Evolutionary conservation across 2,888 invertebrate species (phyloP).

Genomic region (Bellardia pandia): DNA sequence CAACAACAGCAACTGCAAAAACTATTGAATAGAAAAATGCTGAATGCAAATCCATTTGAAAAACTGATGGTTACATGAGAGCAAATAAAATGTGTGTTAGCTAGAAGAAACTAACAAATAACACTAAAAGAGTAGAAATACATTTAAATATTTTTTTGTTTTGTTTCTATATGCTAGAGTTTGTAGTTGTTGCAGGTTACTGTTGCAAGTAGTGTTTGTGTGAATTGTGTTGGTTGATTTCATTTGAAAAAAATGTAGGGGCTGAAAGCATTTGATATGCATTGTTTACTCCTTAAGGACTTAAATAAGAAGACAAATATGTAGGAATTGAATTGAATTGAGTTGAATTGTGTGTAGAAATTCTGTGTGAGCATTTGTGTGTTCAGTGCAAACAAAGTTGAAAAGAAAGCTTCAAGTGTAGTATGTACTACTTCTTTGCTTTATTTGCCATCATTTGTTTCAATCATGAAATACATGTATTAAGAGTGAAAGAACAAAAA

Average conservation of each 20-base stretch:
- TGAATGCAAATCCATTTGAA: conserved; percentile 38
- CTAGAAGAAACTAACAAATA: background rate
- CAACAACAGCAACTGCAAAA: conserved; percentile 10
- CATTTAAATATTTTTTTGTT: conserved; percentile 29
- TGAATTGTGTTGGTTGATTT: conserved; percentile 53
- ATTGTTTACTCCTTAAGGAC: conserved; percentile 63
- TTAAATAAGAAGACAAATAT: conserved; percentile 58
- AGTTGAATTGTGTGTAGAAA: too few relatives aligned
- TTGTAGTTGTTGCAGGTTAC: conserved; percentile 14
- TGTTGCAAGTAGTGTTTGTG: conserved; percentile 10
- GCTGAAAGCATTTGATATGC: conserved; percentile 57
- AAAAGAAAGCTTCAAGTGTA: background rate
- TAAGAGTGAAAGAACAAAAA: background rate
- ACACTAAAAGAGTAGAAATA: background rate
- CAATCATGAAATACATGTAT: conserved; percentile 54
- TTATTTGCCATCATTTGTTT: conserved; percentile 65
- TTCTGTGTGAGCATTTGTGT: background rate
- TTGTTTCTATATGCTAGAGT: background rate
- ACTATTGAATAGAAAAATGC: background rate
- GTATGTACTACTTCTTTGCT: background rate
- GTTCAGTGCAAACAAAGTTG: background rate
- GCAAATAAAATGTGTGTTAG: conserved; percentile 38
- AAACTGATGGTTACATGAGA: conserved; percentile 34
- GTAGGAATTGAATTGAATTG: conserved; percentile 30
- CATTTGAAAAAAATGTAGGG: conserved; percentile 38